Evolutionary conservation across 2,888 invertebrate species (phyloP).

Genomic region (Coenonympha arcania): DNA sequence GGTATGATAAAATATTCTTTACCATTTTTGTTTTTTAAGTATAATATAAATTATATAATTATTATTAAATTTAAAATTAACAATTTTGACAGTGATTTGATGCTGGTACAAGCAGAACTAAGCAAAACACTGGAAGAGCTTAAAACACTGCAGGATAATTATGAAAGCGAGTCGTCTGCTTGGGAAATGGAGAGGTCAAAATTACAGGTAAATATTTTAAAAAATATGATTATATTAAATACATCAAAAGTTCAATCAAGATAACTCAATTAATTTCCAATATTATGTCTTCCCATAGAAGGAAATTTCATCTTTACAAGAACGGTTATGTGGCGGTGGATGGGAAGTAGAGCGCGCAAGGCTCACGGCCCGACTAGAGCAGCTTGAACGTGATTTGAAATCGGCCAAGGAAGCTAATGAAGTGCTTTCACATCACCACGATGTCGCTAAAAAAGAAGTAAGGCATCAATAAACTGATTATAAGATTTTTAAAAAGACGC

Average conservation of each 20-base stretch:
- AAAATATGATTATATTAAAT: neutral
- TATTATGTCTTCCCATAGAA: conserved; percentile 35
- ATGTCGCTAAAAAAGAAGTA: conserved; percentile 76
- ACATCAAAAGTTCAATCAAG: neutral
- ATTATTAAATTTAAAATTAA: neutral
- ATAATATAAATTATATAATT: too few species aligned
- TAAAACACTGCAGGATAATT: conserved; percentile 76
- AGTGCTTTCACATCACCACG: conserved; percentile 82
- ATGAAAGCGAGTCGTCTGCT: conserved; percentile 77
- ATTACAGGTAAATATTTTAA: conserved; percentile 76
- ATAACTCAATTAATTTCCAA: neutral
- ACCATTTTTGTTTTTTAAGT: neutral
- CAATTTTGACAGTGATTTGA: conserved; percentile 70
- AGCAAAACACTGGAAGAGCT: conserved; percentile 77
- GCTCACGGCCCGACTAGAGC: conserved; percentile 80
- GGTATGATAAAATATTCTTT: conserved; percentile 52
- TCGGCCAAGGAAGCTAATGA: conserved; percentile 83
- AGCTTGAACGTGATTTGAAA: conserved; percentile 82
- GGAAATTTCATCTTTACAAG: conserved; percentile 63
- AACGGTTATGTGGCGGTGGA: conserved; percentile 68
- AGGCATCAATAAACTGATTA: neutral
- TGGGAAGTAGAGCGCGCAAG: conserved; percentile 80
- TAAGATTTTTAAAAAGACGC: neutral
- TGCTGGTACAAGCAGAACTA: conserved; percentile 76
- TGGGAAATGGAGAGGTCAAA: conserved; percentile 83